These are phyloP conservation scores for Erebia epiphron DNA, from an alignment of 2,888 invertebrate species.

Conservation along the genomic window DNA sequence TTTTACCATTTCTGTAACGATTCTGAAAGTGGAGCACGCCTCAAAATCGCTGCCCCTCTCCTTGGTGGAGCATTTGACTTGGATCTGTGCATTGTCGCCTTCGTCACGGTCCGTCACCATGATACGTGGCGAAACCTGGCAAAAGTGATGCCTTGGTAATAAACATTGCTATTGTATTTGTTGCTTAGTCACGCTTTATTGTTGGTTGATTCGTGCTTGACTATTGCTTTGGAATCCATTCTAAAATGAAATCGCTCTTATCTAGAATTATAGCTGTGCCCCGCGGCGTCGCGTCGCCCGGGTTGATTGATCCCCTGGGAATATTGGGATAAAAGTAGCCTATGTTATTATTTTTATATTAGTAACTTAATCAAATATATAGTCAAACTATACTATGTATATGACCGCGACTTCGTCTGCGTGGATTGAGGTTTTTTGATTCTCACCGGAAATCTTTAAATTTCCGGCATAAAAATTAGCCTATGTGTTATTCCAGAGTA, in stretches of 20 bases:
- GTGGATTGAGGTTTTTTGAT: neutral
- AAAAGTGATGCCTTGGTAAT: slow-evolving; percentile 35
- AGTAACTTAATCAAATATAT: too few relatives aligned
- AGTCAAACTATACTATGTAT: too few relatives aligned
- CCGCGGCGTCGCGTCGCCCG: too few relatives aligned
- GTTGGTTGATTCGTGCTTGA: neutral
- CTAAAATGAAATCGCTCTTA: neutral
- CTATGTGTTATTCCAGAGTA: too few relatives aligned
- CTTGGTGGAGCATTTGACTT: slow-evolving; percentile 84
- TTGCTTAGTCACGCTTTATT: neutral
- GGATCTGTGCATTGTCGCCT: slow-evolving; percentile 87
- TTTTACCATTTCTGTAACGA: slow-evolving; percentile 84
- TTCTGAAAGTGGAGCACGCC: slow-evolving; percentile 87
- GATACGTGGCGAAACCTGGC: slow-evolving; percentile 81
- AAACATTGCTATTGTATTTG: neutral
- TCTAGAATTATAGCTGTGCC: too few relatives aligned
- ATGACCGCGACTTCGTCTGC: too few relatives aligned
- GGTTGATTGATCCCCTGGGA: too few relatives aligned
- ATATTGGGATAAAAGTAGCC: too few relatives aligned
- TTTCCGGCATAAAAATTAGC: too few relatives aligned
- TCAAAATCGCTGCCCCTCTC: slow-evolving; percentile 84
- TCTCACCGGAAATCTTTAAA: too few relatives aligned
- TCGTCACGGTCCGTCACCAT: slow-evolving; percentile 88
- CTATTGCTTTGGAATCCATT: neutral
- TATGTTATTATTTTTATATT: neutral